phyloP scores from a whole-genome alignment of 2,797 vertebrate genomes.

The Amazona ochrocephala region DNA sequence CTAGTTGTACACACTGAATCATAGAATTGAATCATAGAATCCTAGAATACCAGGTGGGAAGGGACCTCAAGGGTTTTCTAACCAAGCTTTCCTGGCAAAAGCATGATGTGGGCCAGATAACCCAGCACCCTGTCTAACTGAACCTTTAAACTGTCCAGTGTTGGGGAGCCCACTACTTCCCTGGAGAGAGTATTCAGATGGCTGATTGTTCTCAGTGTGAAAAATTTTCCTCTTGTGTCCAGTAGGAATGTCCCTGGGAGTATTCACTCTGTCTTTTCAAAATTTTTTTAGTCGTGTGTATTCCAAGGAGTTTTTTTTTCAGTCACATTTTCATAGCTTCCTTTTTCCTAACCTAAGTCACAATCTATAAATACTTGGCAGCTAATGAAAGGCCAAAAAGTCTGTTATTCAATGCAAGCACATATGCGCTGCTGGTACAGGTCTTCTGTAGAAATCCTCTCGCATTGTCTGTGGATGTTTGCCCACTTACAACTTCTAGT shows the following conservation, averaged over 20 bases:
- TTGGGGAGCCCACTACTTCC: neutral
- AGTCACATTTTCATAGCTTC: neutral
- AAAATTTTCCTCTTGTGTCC: neutral
- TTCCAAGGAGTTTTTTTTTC: neutral
- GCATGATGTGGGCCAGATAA: neutral
- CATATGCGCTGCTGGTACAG: neutral
- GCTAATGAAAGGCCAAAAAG: neutral
- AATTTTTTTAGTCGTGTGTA: neutral
- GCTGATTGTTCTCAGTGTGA: neutral
- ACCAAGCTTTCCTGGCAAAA: neutral
- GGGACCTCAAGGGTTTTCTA: neutral
- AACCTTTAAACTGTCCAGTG: neutral
- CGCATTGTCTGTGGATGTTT: accelerated
- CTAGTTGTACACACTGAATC: neutral
- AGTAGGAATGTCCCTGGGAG: neutral
- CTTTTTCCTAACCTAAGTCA: neutral
- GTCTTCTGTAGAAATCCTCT: neutral
- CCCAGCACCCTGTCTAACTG: neutral
- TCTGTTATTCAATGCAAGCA: neutral
- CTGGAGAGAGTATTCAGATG: neutral
- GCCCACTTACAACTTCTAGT: neutral
- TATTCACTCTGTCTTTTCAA: neutral
- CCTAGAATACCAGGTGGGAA: neutral
- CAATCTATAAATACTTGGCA: neutral
- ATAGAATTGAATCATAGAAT: neutral